Base-by-base conservation (phyloP, 2,888 invertebrate species). In the Ellobium chinense region DNA sequence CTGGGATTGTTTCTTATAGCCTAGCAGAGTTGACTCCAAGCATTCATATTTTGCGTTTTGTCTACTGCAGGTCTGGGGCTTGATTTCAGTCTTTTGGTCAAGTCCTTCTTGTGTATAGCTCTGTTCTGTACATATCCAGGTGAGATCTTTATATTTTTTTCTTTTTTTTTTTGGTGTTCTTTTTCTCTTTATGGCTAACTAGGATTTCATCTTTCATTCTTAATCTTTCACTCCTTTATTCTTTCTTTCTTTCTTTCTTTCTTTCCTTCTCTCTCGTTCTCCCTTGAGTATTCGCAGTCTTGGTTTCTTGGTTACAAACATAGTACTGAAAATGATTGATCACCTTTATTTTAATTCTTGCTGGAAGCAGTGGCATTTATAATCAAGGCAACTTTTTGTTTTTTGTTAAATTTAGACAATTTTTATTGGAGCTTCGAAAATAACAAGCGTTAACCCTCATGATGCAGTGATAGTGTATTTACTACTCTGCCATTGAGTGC, bases 71-170 rank as follows among this genome's bases (percentile, higher is more conserved):
- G 91, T 46, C 83, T 86, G 39, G 87, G 89, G 9, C 69, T 93
- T 18, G 92, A 93, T 86, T 93, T 93, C 87, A 91, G 93, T 34
- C 89, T 92, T 85, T 78, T 93, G 27, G 94, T 94, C n/a, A 93
- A 93, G 83, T 88, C 91, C 34, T 93, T 92, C 81, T 88, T 94
- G 12, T 93, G 93, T 81, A 77, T 93, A n/a, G 92, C 93, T 1
- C 86, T 93, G 34, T 93, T 93, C 86, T 93, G 93, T 87, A 93
- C 93, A 69, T 94, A 93, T 87, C 93, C 93, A 75, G 91, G 93
- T 91, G 88, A 88, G 91, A 7, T 27, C 7, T n/a, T n/a, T 36
- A 27, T 70, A 24, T 69, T 46, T 37, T 27, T 36, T 21, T n/a
- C n/a, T 9, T 31, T 65, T 29, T 62, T 62, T 29, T 29, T 7